Percentiles rank a stretch among this genome's conserved stretches.
These are phyloP conservation scores for Theristicus caerulescens DNA, from an alignment of 2,113 vertebrate genomes.

Conservation along the genomic window DNA sequence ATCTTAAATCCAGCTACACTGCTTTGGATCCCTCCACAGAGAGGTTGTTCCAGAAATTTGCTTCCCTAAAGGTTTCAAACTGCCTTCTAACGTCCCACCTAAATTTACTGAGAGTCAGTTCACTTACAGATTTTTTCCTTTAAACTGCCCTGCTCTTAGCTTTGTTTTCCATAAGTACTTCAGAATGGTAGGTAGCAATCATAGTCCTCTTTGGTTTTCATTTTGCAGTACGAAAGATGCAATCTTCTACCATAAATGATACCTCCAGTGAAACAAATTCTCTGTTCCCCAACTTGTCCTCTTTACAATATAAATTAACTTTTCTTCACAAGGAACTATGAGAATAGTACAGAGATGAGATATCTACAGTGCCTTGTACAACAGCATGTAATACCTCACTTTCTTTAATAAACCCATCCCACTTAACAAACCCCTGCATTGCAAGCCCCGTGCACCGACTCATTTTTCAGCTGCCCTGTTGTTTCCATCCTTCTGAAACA, in stretches of 20 bases:
- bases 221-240: not conserved
- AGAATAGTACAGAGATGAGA: not conserved
- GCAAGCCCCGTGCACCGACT: accelerated
- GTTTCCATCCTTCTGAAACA: not conserved
- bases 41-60: not conserved
- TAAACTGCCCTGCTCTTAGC: not conserved
- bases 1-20: not conserved
- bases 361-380: not conserved
- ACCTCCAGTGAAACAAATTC: not conserved
- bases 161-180: not conserved
- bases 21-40: not conserved
- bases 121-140: not conserved
- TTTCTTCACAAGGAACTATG: not conserved
- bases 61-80: not conserved
- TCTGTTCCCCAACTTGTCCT: not conserved
- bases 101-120: not conserved
- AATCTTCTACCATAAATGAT: not conserved
- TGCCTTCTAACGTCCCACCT: not conserved
- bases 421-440: not conserved
- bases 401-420: not conserved
- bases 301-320: not conserved
- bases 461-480: not conserved
- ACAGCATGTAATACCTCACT: not conserved
- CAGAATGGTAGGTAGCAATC: not conserved
- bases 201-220: not conserved